Conservation (phyloP, 2,113 vertebrate species). For the Cricetomys ansorgei region DNA sequence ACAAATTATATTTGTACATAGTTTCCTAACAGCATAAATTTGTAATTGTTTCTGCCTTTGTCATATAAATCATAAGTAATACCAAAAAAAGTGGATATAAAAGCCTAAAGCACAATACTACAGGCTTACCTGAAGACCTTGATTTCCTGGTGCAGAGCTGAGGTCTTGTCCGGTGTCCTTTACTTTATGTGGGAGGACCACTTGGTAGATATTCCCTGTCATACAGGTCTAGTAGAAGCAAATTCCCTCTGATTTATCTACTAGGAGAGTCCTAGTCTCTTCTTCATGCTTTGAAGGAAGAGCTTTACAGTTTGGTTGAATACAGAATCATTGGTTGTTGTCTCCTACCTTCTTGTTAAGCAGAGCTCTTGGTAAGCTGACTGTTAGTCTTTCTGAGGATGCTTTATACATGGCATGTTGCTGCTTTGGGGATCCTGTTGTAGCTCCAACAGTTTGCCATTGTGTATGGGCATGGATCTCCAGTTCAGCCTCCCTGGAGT, state of each 20-base stretch:
- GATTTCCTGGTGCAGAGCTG: neutral
- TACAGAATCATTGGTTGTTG: neutral
- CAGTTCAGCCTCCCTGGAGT: neutral
- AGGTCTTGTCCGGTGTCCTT: neutral
- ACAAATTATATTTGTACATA: neutral
- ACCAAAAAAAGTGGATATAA: neutral
- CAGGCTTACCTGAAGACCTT: neutral
- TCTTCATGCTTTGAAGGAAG: constrained; percentile 31
- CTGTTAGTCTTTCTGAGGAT: neutral
- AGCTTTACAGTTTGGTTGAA: neutral
- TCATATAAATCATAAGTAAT: constrained; percentile 6
- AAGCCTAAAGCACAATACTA: neutral
- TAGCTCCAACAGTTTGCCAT: neutral
- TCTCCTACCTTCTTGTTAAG: neutral
- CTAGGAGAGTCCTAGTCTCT: neutral
- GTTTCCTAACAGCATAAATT: neutral
- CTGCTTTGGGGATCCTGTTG: neutral
- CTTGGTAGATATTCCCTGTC: neutral
- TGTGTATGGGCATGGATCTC: neutral
- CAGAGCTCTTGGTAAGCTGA: neutral
- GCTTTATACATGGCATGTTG: neutral
- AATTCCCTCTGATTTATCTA: neutral
- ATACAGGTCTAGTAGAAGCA: neutral
- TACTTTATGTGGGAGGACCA: neutral
- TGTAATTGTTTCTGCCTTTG: neutral